Evolutionary conservation across 2,797 vertebrate species (phyloP), one percentile per base, ranked within the genome.

Genomic region (Centroberyx gerrardi): DNA sequence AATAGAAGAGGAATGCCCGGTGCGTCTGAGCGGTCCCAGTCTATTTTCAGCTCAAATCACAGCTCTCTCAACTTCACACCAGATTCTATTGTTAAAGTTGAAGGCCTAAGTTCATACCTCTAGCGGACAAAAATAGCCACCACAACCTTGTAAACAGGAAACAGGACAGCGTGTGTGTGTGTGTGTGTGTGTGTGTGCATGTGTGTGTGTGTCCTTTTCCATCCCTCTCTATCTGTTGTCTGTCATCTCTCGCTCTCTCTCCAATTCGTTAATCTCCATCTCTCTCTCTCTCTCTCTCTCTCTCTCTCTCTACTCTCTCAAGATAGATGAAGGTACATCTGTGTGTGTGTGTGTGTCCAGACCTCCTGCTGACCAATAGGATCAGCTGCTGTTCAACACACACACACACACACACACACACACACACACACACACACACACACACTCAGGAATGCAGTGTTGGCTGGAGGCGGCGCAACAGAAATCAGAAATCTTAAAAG

Each of bases 121-220:
- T 52, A 58, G 52, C 36, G 59, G 76, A 78, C 81, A 66, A 84
- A 93, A 93, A 94, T 87, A 93, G 84, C 31, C 2, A 55, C 59
- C 48, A 18, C 68, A 76, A 60, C 17, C 67, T 62, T 83, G 92
- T 94, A 94, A 95, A 95, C 95, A 95, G 95, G 95, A 95, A 94
- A 88, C 91, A 74, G 89, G 85, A 80, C 81, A 82, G 86, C 78
- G 85, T 86, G 83, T 84, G 67, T 60, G 28, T 68, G 68, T 79
- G 66, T 68, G 58, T 51, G 46, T 66, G 71, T 44, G 56, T 51
- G 22, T 22, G 28, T 51, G 36, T 62, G 44, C 55, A 31, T 82
- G 42, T 22, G 29, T 22, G 29, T 22, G 56, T 7, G 31, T 67
- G 63, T 74, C 63, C 60, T 79, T 62, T 69, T 68, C 71, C 46